phyloP scores from a whole-genome alignment of 2,113 vertebrate genomes.

The Opisthocomus hoazin region DNA sequence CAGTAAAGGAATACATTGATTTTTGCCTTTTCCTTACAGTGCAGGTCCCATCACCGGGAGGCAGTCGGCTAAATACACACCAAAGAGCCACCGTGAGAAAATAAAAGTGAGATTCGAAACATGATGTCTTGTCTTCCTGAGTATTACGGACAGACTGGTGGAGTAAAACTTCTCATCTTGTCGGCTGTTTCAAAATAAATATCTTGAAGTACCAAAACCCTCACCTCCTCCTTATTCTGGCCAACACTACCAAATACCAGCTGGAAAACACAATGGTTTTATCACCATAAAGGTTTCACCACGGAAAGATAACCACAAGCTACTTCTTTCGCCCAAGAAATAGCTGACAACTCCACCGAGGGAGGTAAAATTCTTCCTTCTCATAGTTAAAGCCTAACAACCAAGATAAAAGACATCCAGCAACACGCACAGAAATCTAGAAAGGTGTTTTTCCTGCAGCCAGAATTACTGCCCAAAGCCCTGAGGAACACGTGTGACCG shows the following conservation, averaged over 20 bases:
- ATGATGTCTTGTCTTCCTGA: not conserved
- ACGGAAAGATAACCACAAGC: not conserved
- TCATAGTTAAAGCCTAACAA: not conserved
- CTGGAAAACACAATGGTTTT: not conserved
- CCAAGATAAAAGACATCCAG: not conserved
- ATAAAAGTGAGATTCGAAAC: not conserved
- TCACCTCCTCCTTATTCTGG: not conserved
- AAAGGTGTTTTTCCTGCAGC: accelerated
- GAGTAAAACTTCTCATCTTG: not conserved
- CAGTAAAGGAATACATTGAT: not conserved
- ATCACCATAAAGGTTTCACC: not conserved
- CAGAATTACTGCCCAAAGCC: not conserved
- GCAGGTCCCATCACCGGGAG: not conserved
- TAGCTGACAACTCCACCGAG: accelerated
- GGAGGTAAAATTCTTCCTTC: not conserved
- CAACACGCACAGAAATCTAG: not conserved
- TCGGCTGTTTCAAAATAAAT: not conserved
- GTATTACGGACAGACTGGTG: accelerated
- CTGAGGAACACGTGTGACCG: accelerated
- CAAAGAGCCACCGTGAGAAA: not conserved
- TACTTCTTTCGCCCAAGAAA: not conserved
- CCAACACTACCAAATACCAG: not conserved
- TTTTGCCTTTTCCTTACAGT: not conserved
- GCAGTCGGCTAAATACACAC: not conserved
- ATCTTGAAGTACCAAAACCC: accelerated